Evolutionary conservation across 2,888 invertebrate genomes (phyloP), one percentile per base, ranked within the genome.

Genomic region (Boloria euphrosyne): DNA sequence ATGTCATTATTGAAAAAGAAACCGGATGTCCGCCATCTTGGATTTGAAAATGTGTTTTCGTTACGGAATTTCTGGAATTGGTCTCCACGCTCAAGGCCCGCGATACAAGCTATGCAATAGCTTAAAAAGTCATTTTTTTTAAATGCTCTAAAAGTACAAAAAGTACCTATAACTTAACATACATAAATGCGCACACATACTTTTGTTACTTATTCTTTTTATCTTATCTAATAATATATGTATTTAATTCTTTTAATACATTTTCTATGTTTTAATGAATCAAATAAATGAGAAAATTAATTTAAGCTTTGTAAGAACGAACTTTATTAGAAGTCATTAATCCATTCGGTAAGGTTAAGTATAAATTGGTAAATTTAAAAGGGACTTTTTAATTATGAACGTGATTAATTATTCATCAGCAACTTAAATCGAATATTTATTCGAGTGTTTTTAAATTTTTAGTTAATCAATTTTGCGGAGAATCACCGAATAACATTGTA

Each of bases 241-340:
- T 17, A 0, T 13, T 0, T 18, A 44, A 46, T 13, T 22, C n/a
- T n/a, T 10, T 13, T 22, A 46, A 7, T 46, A n/a, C 7, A 22
- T n/a, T 44, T 22, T n/a, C 18, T 22, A 22, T 46, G 10, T 10
- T 44, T 22, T 55, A 22, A 44, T n/a, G 22, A n/a, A n/a, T 22
- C 18, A 57, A 18, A 46, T 46, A 46, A 57, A 57, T 57, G 22
- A 14, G 13, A n/a, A 22, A 57, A 57, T 22, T 27, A 22, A 46
- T 18, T 57, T 49, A 47, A 27, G 17, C 17, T 49, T 46, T 54
- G 16, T 43, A 61, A 38, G 54, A 65, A 57, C 54, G 18, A 31
- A 38, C 52, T 65, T 66, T 66, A 61, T 55, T 66, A 46, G 57
- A 66, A 66, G 55, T 62, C 50, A 62, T 66, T 66, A 66, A 66